Conservation (phyloP, 2,113 vertebrate species). For the Chaenogobius annularis region DNA sequence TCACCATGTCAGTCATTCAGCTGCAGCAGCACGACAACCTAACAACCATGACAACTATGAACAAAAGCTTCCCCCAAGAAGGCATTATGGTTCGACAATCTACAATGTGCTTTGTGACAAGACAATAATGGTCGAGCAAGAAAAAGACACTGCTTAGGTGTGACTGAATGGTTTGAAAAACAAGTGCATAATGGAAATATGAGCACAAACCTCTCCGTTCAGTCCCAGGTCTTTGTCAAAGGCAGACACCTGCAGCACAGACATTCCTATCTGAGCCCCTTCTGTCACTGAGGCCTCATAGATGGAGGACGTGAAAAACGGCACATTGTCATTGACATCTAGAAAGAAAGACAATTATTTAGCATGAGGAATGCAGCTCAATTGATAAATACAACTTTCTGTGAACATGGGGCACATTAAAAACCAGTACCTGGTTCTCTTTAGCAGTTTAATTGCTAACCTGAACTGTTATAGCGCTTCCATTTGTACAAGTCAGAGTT, state of each 20-base stretch:
- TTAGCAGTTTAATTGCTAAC: neutral
- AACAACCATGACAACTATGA: constrained; percentile 8
- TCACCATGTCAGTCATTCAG: constrained; percentile 25
- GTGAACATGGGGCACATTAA: constrained; percentile 7
- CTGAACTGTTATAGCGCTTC: neutral
- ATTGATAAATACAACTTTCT: constrained; percentile 4
- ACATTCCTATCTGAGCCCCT: constrained; percentile 80
- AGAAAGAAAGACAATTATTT: constrained; percentile 18
- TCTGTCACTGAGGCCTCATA: constrained; percentile 87
- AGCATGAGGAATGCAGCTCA: constrained; percentile 4
- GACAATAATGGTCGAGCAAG: constrained; percentile 10
- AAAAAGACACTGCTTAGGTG: constrained; percentile 9
- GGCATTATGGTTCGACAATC: constrained; percentile 15
- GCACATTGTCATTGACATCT: constrained; percentile 94
- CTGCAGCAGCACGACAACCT: constrained; percentile 12
- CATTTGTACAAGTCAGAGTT: neutral
- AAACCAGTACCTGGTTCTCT: constrained; percentile 10
- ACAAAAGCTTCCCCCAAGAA: constrained; percentile 11
- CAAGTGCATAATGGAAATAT: constrained; percentile 11
- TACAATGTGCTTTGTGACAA: constrained; percentile 9
- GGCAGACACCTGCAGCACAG: constrained; percentile 85
- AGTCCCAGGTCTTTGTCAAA: constrained; percentile 85
- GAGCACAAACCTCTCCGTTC: constrained; percentile 82
- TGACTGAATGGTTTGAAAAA: neutral
- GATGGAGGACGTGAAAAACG: constrained; percentile 90